Evolutionary conservation across 2,797 vertebrate genomes (phyloP).

Genomic region (Pampus argenteus): DNA sequence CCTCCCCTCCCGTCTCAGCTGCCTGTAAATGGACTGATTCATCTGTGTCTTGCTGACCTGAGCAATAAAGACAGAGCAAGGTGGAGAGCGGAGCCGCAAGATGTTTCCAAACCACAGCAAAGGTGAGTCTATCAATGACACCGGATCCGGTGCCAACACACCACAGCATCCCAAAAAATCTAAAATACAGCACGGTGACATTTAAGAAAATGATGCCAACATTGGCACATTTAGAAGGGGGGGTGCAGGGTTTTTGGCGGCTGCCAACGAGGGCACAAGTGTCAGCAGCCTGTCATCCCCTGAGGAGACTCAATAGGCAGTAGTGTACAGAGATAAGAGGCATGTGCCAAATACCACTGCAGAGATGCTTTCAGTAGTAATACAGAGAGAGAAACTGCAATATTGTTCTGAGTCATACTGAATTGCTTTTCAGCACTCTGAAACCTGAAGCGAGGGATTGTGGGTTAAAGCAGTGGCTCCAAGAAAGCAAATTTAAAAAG

Average conservation of each 20-base stretch:
- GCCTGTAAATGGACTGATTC: conserved; percentile 49
- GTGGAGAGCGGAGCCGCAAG: background rate
- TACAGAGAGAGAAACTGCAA: conserved; percentile 16
- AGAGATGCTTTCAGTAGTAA: conserved; percentile 2
- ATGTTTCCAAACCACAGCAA: conserved; percentile 42
- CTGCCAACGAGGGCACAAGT: conserved; percentile 40
- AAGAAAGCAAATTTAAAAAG: too few relatives aligned
- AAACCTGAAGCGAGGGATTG: background rate
- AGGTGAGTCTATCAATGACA: conserved; percentile 55
- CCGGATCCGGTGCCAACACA: conserved; percentile 31
- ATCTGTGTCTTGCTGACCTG: conserved; percentile 61
- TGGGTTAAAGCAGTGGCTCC: background rate
- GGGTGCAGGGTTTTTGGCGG: background rate
- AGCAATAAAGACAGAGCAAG: conserved; percentile 46
- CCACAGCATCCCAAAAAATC: conserved; percentile 31
- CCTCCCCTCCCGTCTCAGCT: conserved; percentile 27
- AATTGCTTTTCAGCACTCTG: conserved; percentile 1
- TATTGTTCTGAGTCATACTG: conserved; percentile 36
- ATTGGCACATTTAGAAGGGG: conserved; percentile 12
- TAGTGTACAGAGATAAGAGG: conserved; percentile 7
- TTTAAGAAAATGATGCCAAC: conserved; percentile 37
- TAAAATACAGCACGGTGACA: conserved; percentile 30
- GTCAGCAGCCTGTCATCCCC: conserved; percentile 56
- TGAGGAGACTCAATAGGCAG: conserved; percentile 26
- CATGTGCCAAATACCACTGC: conserved; percentile 29